Conservation (phyloP, 2,797 vertebrate species). For the Lacerta agilis region DNA sequence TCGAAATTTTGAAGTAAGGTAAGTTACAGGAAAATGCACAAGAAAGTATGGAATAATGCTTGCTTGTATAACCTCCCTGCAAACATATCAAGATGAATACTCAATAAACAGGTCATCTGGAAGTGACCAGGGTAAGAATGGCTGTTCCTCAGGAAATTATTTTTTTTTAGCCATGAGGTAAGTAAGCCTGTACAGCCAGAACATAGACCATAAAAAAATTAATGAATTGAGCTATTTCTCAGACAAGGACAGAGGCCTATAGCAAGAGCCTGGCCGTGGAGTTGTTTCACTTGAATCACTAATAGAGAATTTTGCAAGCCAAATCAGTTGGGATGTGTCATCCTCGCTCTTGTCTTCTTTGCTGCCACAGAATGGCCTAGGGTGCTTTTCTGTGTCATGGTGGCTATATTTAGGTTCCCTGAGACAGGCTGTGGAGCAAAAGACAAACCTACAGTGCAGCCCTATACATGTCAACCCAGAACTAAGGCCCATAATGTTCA, state of each 20-base stretch:
- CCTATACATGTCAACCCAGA: too few relatives aligned
- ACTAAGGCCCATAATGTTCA: too few relatives aligned
- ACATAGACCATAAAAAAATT: background rate
- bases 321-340: background rate
- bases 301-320: background rate
- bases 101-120: too few relatives aligned
- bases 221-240: background rate
- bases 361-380: background rate
- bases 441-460: background rate
- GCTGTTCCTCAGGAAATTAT: too few relatives aligned
- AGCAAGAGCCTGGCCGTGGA: background rate
- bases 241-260: background rate
- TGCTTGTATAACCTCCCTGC: too few relatives aligned
- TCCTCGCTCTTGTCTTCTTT: background rate
- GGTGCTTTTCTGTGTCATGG: background rate
- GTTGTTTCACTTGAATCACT: background rate
- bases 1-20: too few relatives aligned
- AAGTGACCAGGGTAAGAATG: too few relatives aligned
- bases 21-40: background rate
- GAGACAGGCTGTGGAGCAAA: background rate
- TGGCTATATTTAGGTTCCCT: background rate
- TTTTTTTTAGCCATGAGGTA: background rate
- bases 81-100: background rate
- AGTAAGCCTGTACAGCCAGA: accelerated
- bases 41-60: too few relatives aligned